Conservation (phyloP, 1,140 invertebrate genomes). For the Drosophila saltans region DNA sequence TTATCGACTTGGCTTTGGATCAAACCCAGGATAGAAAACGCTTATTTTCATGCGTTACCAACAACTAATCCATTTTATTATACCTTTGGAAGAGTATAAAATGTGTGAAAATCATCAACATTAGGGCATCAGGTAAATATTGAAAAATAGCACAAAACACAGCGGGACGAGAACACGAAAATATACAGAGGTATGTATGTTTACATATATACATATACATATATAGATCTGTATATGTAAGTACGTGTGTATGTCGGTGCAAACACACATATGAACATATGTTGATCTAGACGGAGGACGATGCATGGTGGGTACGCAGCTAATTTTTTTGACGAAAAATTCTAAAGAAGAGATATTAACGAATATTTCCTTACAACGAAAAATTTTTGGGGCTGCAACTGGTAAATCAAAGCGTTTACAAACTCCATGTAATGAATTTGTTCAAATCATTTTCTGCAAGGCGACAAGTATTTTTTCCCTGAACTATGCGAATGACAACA, state of each 20-base stretch:
- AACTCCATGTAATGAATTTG: too few species aligned
- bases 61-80: too few species aligned
- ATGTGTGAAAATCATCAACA: conserved; percentile 37
- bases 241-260: not conserved
- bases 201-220: not conserved
- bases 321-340: conserved; percentile 37
- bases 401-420: too few species aligned
- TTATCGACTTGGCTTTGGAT: too few species aligned
- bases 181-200: not conserved
- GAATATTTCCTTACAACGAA: too few species aligned
- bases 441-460: too few species aligned
- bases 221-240: conserved; percentile 5
- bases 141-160: conserved; percentile 29
- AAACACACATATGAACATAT: conserved; percentile 40
- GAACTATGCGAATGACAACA: too few species aligned
- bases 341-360: too few species aligned
- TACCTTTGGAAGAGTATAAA: not conserved
- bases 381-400: too few species aligned
- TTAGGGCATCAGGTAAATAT: conserved; percentile 1
- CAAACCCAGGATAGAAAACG: too few species aligned
- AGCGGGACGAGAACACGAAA: not conserved
- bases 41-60: too few species aligned
- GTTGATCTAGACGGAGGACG: conserved; percentile 40
- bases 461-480: too few species aligned
- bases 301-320: conserved; percentile 15